Evolutionary conservation across 2,797 vertebrate genomes (phyloP), one percentile per base, ranked within the genome.

Genomic region (Phoxinus dragarum): DNA sequence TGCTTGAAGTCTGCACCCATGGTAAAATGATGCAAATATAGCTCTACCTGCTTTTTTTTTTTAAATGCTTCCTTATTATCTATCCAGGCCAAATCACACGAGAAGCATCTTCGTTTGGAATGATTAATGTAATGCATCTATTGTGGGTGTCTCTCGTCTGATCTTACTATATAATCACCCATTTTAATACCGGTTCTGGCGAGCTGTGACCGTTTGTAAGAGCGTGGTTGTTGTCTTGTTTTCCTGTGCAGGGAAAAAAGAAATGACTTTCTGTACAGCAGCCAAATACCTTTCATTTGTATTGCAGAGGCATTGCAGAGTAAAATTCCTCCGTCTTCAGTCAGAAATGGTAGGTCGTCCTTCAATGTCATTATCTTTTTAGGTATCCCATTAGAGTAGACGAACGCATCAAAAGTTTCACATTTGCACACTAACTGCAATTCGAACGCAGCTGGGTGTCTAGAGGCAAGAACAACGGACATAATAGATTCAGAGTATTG

Each of bases 81-180:
- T 75, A 42, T 47, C 72, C 42, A 31, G 59, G 21, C 59, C 27
- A 38, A 52, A 84, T 84, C 61, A 12, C 27, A 64, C 4, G 61
- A 77, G 12, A 77, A 77, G 44, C 47, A 42, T 84, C 38, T 78
- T 61, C 14, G n/a, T 61, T 68, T 4, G 3, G 47, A 84, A 78
- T 84, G 59, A 83, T 83, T 83, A 83, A 67, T 77, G 61, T 78
- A 84, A 67, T 42, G 61, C 61, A 68, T 38, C 59, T 75, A 76
- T 31, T 6, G 61, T 36, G 23, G 64, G 19, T 59, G 66, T 69
- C 66, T 68, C 14, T 31, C 34, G 47, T 16, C 82, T 77, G 34
- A 56, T 56, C 69, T 42, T 40, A 34, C 61, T 68, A 68, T 36
- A 40, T 82, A 64, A 82, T 47, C 69, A 73, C 54, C 19, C 36